These are phyloP conservation scores for Eptatretus burgeri DNA, from an alignment of 2,113 vertebrate genomes.

Conservation along the genomic window DNA sequence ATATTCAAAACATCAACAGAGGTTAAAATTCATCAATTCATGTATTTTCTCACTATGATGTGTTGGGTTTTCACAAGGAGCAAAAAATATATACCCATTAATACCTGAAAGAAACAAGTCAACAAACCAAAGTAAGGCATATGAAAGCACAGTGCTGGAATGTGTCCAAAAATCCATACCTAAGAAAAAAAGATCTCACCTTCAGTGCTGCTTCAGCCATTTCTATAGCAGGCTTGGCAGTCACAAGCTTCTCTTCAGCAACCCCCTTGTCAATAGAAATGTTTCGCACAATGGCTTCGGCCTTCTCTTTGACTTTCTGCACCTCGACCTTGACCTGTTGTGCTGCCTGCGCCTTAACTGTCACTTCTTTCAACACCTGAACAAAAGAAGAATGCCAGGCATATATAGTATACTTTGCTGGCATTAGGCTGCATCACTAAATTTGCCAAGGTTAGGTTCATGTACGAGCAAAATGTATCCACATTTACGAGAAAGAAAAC, in stretches of 20 bases:
- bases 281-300: slow-evolving; percentile 56
- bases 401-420: no score
- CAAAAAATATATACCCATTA: background rate
- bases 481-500: background rate
- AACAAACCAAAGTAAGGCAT: background rate
- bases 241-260: slow-evolving; percentile 52
- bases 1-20: no score
- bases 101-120: background rate
- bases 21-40: no score
- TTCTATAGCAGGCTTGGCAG: slow-evolving; percentile 50
- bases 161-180: background rate
- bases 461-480: no score
- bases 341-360: slow-evolving; percentile 59
- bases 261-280: slow-evolving; percentile 63
- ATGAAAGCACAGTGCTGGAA: background rate
- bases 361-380: slow-evolving; percentile 78
- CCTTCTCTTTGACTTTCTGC: slow-evolving; percentile 85
- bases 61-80: background rate
- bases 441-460: no score
- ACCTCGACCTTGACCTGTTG: slow-evolving; percentile 66
- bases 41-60: no score
- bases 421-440: no score
- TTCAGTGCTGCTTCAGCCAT: slow-evolving; percentile 61
- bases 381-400: background rate
- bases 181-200: slow-evolving; percentile 18